These are phyloP conservation scores for Meloidogyne exigua DNA, from an alignment of 1,140 invertebrate genomes.

Conservation along the genomic window DNA sequence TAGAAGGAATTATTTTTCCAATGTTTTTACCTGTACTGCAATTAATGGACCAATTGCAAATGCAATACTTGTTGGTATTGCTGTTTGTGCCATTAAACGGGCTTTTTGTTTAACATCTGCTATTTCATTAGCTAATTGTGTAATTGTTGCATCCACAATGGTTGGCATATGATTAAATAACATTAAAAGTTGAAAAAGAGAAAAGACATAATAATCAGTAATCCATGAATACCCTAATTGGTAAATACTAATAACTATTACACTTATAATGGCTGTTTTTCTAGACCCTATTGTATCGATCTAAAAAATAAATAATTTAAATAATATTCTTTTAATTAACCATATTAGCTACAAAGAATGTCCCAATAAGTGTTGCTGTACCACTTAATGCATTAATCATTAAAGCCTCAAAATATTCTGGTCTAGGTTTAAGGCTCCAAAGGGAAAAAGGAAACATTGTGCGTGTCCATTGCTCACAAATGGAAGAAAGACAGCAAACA, in stretches of 20 bases:
- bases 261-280: slow-evolving; percentile 8
- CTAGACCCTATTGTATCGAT: neutral
- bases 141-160: slow-evolving; percentile 40
- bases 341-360: neutral
- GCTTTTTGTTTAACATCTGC: slow-evolving; percentile 37
- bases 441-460: slow-evolving; percentile 4
- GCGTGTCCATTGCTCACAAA: neutral
- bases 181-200: slow-evolving; percentile 27
- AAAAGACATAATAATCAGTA: slow-evolving; percentile 16
- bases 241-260: neutral
- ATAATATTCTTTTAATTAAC: neutral
- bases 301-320: neutral
- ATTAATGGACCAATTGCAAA: slow-evolving; percentile 39
- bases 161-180: slow-evolving; percentile 45
- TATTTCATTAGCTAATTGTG: slow-evolving; percentile 31
- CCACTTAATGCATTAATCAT: neutral
- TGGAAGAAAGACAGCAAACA: neutral
- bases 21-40: slow-evolving; percentile 28
- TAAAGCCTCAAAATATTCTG: neutral
- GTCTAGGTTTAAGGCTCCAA: slow-evolving; percentile 2
- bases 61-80: slow-evolving; percentile 40
- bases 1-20: neutral
- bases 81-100: slow-evolving; percentile 30
- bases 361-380: neutral
- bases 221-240: neutral